Evolutionary conservation across 2,888 invertebrate genomes (phyloP).

Genomic region (Cephonodes hylas): DNA sequence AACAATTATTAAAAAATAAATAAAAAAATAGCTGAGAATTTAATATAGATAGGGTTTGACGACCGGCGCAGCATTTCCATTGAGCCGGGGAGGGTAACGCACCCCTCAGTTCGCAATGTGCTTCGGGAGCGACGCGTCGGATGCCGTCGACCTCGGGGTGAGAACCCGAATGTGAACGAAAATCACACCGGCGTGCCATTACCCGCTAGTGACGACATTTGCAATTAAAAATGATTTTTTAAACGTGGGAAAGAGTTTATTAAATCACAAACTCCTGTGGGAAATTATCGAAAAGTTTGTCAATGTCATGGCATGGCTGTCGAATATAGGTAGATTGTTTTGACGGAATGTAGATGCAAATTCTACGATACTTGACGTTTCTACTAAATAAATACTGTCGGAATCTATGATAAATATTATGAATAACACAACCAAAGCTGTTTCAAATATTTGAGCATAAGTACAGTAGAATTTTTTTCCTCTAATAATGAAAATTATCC

Average conservation of each 20-base stretch:
- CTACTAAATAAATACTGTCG: too few species aligned
- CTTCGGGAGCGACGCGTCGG: conserved; percentile 58
- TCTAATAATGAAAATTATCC: too few species aligned
- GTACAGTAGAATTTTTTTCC: too few species aligned
- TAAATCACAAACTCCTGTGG: too few species aligned
- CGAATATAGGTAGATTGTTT: neutral
- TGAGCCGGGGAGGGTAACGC: conserved; percentile 64
- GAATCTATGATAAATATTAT: too few species aligned
- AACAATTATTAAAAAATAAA: too few species aligned
- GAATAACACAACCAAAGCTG: too few species aligned
- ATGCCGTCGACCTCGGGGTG: conserved; percentile 38
- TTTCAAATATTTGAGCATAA: too few species aligned
- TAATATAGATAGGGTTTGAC: conserved; percentile 44
- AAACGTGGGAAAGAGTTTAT: neutral
- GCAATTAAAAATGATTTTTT: neutral
- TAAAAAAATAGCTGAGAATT: conserved; percentile 20
- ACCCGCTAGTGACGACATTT: neutral
- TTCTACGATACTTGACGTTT: too few species aligned
- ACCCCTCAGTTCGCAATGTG: conserved; percentile 75
- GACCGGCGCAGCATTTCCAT: conserved; percentile 45
- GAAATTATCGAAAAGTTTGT: too few species aligned
- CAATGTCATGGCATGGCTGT: neutral
- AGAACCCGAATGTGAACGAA: conserved; percentile 32
- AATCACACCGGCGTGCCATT: neutral
- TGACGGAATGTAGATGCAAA: too few species aligned